Base-by-base conservation (phyloP, 2,797 vertebrate species). In the Threskiornis aethiopicus region DNA sequence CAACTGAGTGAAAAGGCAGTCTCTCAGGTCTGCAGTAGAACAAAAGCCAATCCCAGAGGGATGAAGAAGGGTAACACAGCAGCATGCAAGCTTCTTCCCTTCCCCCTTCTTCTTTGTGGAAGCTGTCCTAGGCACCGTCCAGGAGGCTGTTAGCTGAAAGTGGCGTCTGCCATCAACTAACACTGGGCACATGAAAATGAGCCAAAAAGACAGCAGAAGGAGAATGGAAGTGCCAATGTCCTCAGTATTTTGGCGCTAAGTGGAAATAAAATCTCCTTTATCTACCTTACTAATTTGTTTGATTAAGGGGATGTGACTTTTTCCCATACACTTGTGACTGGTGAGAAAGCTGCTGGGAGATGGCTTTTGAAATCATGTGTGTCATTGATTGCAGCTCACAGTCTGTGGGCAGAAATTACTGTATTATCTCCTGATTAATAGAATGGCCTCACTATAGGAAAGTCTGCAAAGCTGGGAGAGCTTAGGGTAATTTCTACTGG, bases 1-100 rank as follows among this genome's bases (percentile, higher is more conserved):
- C 94, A 97, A 35, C 87, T 91, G 92, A 96, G 80, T 97, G 92
- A 95, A 97, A 97, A 97, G 72, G 62, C 95, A 95, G 84, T 37
- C 58, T 91, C 92, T 96, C 87, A 96, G 96, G 90, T 97, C 93
- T 94, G 71, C 90, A 84, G 57, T 5, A 93, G 92, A 96, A 69
- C 85, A 92, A 87, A 84, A 93, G 62, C 24, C 86, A 93, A 3
- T 96, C 90, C 96, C 96, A 92, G 57, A 95, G 93, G 96, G 62
- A 96, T 65, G 71, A 79, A 70, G 72, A 93, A 95, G 77, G 39
- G 77, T 91, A 96, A 73, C 2, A 4, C 65, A 87, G 66, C 70
- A 90, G 75, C 81, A 88, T 93, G 87, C n/a, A 83, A 88, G 42
- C 77, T 93, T 93, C 26, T 57, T 71, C 87, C 72, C 75, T 94